Evolutionary conservation across 2,113 vertebrate genomes (phyloP), one percentile per base, ranked within the genome.

Genomic region (Dunckerocampus dactyliophorus): DNA sequence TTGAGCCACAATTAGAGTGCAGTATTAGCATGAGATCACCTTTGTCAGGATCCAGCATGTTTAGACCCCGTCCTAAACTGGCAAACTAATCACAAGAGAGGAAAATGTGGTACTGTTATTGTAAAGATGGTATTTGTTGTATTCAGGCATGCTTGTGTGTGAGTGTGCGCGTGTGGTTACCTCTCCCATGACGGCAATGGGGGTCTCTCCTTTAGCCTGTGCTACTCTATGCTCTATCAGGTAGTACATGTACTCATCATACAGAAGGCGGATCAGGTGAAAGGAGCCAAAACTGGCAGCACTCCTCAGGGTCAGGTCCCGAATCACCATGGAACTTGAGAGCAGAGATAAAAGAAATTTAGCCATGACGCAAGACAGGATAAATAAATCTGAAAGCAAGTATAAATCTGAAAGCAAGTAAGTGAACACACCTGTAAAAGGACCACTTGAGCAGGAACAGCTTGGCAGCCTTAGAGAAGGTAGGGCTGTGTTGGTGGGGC

Each of bases 211-310:
- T 79, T 93, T 93, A 51, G 95, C 94, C 77, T 94, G 93, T 16
- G 95, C 95, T 77, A 96, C 95, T 11, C 94, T 88, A 80, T 96
- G 95, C 81, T 96, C 95, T 47, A 96, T 92, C 86, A 96, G 88
- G 81, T 96, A 96, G 85, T 95, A 96, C 95, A 96, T 95, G 87
- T 96, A 96, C 79, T 96, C 95, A 0, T 96, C 95, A 1, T 96
- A 96, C 19, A 96, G 87, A 76, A 96, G 90, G 24, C 94, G 92
- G 82, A 95, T 96, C 67, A 96, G 88, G 76, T 96, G 95, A 86
- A 96, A 96, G 51, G 94, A 95, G 62, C 95, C 95, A 1, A 95
- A 96, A 82, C 95, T 95, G 70, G 95, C 94, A 0, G 95, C 95
- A 12, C 95, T 96, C 67, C 95, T 91, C 75, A 96, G 90, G 74